phyloP scores from a whole-genome alignment of 1,140 invertebrate species.

The Pogonomyrmex californicus region DNA sequence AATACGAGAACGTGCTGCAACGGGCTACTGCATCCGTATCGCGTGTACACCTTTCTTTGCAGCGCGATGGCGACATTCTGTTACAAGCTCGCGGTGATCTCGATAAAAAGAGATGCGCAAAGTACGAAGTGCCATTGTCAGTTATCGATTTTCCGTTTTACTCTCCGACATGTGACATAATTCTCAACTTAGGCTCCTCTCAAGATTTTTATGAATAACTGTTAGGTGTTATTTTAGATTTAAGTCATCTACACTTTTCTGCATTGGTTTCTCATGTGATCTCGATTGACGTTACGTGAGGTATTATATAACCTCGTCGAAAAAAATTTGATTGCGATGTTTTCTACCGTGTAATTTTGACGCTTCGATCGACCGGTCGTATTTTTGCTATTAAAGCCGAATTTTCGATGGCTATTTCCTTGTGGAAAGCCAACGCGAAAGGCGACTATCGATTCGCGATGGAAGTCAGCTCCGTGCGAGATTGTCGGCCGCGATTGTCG shows the following conservation, averaged over 20 bases:
- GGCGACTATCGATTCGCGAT: background rate
- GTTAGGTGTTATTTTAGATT: background rate
- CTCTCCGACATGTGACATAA: background rate
- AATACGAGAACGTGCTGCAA: conserved; percentile 19
- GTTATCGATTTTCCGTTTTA: background rate
- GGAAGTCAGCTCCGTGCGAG: background rate
- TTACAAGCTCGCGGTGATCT: background rate
- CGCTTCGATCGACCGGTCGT: background rate
- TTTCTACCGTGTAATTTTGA: background rate
- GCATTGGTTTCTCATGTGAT: background rate
- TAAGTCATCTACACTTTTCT: background rate
- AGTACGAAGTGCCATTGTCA: conserved; percentile 57
- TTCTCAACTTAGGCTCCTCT: background rate
- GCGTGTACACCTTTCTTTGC: conserved; percentile 60
- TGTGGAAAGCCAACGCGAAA: background rate
- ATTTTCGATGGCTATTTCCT: background rate
- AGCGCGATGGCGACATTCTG: conserved; percentile 69
- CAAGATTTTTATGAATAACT: background rate
- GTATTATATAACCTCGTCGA: background rate
- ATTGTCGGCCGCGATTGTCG: background rate
- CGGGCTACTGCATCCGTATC: conserved; percentile 44
- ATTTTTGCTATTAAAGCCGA: background rate
- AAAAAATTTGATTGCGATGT: background rate
- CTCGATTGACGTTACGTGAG: background rate
- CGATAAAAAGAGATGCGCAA: background rate